phyloP scores from a whole-genome alignment of 2,888 invertebrate genomes.

The Standfussiana lucernea region DNA sequence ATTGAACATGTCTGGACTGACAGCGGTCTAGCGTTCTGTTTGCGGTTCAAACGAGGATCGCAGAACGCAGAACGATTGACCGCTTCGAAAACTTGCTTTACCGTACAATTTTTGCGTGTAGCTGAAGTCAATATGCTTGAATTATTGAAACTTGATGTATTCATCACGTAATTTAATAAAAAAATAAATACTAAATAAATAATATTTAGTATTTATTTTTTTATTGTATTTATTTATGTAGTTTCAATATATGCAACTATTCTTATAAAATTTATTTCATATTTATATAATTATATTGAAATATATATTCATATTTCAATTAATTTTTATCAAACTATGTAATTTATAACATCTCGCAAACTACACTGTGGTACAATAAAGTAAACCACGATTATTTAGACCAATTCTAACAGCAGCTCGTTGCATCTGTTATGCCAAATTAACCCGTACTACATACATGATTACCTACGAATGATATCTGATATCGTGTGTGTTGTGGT shows the following conservation, averaged over 20 bases:
- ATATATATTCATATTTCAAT: not conserved
- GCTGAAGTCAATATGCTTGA: not conserved
- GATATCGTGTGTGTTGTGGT: constrained; percentile 65
- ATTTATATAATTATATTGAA: not conserved
- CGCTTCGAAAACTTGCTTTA: not conserved
- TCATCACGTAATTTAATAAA: not conserved
- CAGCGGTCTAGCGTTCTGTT: not conserved
- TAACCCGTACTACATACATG: constrained; percentile 36
- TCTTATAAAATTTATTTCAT: not conserved
- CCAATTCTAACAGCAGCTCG: constrained; percentile 35
- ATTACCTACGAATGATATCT: constrained; percentile 5
- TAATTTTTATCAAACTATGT: not conserved
- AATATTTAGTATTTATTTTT: not conserved
- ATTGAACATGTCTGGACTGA: not conserved
- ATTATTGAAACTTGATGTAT: not conserved
- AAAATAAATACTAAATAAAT: too few species aligned
- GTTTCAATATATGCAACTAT: not conserved
- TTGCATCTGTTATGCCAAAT: constrained; percentile 52
- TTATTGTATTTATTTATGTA: not conserved
- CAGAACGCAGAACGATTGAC: not conserved
- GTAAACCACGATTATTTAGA: not conserved
- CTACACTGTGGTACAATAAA: constrained; percentile 13
- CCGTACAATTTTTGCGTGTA: not conserved
- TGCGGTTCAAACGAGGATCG: not conserved
- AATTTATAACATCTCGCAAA: not conserved